Evolutionary conservation across 2,797 vertebrate species (phyloP).

Genomic region (Aplochiton taeniatus): DNA sequence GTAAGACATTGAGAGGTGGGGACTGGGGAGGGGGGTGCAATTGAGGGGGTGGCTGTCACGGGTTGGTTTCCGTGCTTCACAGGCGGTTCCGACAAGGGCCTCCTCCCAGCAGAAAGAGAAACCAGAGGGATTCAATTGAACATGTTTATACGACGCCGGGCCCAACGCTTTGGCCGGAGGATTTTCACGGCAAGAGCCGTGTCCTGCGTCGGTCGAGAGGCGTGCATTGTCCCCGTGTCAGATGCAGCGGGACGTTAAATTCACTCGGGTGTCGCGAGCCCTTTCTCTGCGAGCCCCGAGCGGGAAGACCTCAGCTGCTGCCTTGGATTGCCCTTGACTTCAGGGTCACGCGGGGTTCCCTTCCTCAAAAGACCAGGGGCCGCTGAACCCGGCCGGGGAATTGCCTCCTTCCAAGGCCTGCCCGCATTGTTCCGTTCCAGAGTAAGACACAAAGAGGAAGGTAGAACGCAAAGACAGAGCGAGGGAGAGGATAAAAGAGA

Average conservation of each 20-base stretch:
- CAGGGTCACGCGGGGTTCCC: constrained; percentile 59
- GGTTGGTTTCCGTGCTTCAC: too few species aligned
- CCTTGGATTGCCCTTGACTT: constrained; percentile 77
- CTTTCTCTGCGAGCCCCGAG: constrained; percentile 65
- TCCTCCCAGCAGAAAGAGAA: too few species aligned
- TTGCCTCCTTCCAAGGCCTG: constrained; percentile 73
- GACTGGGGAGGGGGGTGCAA: too few species aligned
- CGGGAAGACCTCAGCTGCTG: constrained; percentile 72
- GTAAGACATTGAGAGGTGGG: constrained; percentile 65
- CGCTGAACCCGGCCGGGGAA: constrained; percentile 63
- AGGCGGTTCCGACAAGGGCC: too few species aligned
- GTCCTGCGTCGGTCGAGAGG: too few species aligned
- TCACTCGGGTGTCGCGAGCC: constrained; percentile 72
- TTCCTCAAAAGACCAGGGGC: constrained; percentile 62
- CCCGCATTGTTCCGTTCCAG: constrained; percentile 76
- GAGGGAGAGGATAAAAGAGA: constrained; percentile 25
- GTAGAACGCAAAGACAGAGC: constrained; percentile 39
- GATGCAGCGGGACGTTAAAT: constrained; percentile 48
- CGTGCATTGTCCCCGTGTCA: too few species aligned
- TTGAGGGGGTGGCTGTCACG: constrained; percentile 29
- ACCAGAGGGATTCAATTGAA: too few species aligned
- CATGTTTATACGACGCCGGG: too few species aligned
- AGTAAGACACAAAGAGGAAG: constrained; percentile 28
- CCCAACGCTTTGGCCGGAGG: too few species aligned
- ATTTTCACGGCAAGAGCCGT: too few species aligned